Evolutionary conservation across 2,888 invertebrate species (phyloP), one percentile per base, ranked within the genome.

Genomic region (Pandemis heparana): DNA sequence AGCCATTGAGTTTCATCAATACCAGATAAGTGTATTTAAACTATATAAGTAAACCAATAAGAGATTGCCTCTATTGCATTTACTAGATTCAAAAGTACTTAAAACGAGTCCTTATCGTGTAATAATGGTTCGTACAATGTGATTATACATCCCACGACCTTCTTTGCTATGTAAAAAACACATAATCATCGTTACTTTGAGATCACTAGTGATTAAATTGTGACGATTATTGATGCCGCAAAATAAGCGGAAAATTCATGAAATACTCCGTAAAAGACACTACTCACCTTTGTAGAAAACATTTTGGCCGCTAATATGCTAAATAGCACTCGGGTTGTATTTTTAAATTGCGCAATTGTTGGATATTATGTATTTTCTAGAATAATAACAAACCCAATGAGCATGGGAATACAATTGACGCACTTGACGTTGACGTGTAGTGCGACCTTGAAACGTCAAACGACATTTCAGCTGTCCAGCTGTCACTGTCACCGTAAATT

Each of bases 231-330:
- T 5, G 10, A 23, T 16, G 41, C 23, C 41, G 56, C 14, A 43
- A n/a, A 41, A 38, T 9, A 16, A 38, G 3, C 18, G 14, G 14
- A n/a, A 10, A 10, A 14, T 59, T 12, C 16, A 7, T 10, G 7
- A 32, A 43, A 41, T 46, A 48, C 23, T 14, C 16, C 5, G 23
- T 9, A n/a, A 4, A 38, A 53, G 43, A 32, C 7, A 56, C 43
- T 32, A 48, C 63, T 63, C 23, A 73, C 73, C 68, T 73, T 73
- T 9, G 73, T 73, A 32, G 59, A 69, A n/a, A 73, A 62, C 74
- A 74, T 74, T 74, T 64, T 70, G n/a, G 43, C 53, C 43, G 53
- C 23, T 0, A 56, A 12, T 39, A 62, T 48, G 59, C 16, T 48
- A 53, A 39, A 69, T 4, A 67, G n/a, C 32, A 62, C 16, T 38